phyloP scores from a whole-genome alignment of 2,797 vertebrate genomes.

The Erethizon dorsatum region DNA sequence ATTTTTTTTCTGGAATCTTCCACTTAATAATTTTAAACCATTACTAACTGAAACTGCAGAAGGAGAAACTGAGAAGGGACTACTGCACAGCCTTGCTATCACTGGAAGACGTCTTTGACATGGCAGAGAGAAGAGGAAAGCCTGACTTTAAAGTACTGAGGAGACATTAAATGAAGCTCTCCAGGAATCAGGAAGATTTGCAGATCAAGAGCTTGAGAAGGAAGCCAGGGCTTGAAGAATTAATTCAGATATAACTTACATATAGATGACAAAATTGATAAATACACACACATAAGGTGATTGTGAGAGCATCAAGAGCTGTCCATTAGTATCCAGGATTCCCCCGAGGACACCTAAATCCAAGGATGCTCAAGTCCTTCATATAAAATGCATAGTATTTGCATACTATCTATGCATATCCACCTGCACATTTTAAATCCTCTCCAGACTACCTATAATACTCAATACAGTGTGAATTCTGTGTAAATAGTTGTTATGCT shows the following conservation, averaged over 20 bases:
- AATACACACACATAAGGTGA: neutral
- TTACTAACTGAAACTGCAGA: neutral
- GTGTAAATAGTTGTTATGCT: neutral
- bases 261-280: neutral
- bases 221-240: neutral
- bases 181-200: neutral
- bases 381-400: neutral
- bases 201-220: neutral
- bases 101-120: neutral
- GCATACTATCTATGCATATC: neutral
- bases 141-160: neutral
- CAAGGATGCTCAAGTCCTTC: neutral
- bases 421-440: neutral
- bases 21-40: neutral
- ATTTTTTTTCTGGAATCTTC: neutral
- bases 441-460: neutral
- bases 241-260: neutral
- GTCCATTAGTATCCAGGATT: neutral
- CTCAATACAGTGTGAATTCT: neutral
- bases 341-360: neutral
- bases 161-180: neutral
- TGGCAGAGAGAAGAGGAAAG: neutral
- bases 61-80: neutral
- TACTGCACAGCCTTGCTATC: neutral
- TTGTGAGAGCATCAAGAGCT: neutral